These are phyloP conservation scores for Neoitamus cyanurus DNA, from an alignment of 2,888 invertebrate species.

Conservation along the genomic window DNA sequence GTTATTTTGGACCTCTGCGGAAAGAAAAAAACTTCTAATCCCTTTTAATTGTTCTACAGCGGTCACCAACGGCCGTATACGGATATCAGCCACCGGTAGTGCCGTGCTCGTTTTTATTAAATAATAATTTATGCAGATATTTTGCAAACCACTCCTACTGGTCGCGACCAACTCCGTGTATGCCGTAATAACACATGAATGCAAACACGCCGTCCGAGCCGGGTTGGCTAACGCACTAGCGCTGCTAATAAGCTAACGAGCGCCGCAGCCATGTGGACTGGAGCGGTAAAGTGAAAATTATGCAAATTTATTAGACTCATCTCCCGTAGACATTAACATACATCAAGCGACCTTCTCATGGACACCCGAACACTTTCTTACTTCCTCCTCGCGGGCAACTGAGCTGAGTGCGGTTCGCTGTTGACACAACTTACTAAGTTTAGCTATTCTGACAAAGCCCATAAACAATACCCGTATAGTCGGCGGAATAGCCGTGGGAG, in stretches of 20 bases:
- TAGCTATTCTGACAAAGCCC: neutral
- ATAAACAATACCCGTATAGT: slow-evolving; percentile 22
- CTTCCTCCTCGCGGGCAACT: neutral
- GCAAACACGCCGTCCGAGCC: neutral
- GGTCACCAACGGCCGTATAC: neutral
- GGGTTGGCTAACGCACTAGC: neutral
- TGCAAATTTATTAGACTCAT: slow-evolving; percentile 35
- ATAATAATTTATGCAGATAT: slow-evolving; percentile 21
- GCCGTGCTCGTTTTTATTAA: slow-evolving; percentile 3
- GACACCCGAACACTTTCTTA: neutral
- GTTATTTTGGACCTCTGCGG: neutral
- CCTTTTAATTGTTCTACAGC: neutral
- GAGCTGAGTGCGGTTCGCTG: neutral
- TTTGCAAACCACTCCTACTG: slow-evolving; percentile 26
- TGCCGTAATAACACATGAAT: slow-evolving; percentile 19
- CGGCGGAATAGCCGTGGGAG: neutral
- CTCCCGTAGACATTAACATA: slow-evolving; percentile 14
- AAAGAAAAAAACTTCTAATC: neutral
- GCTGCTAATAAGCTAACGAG: neutral
- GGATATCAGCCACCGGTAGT: neutral
- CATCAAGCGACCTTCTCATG: slow-evolving; percentile 23
- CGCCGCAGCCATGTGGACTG: neutral
- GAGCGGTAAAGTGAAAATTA: slow-evolving; percentile 30
- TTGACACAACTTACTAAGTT: slow-evolving; percentile 29
- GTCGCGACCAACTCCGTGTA: neutral